Conservation (phyloP, 2,797 vertebrate species). For the Xiphorhynchus erythropygius region DNA sequence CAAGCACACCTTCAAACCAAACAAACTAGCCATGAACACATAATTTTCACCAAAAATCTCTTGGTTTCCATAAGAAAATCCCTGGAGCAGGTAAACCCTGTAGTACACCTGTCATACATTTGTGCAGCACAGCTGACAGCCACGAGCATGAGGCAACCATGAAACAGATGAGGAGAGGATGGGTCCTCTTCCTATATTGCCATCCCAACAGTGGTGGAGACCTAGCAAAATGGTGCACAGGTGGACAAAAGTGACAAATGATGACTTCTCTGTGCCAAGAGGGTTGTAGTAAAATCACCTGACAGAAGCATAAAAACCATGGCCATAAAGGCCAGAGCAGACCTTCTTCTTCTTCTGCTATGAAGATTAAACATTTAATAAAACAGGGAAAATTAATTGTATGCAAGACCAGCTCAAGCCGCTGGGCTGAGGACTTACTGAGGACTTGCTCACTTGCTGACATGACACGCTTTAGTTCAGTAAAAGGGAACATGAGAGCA, state of each 20-base stretch:
- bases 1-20: background rate
- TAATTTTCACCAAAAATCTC: background rate
- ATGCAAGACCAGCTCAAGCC: background rate
- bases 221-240: background rate
- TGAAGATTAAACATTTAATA: background rate
- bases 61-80: background rate
- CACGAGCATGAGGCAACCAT: rapidly evolving
- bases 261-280: background rate
- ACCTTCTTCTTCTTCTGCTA: background rate
- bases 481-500: background rate
- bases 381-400: background rate
- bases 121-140: background rate
- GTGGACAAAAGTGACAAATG: background rate
- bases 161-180: background rate
- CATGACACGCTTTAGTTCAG: background rate
- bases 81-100: background rate
- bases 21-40: rapidly evolving
- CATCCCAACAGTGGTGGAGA: background rate
- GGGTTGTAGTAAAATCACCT: background rate
- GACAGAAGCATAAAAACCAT: background rate
- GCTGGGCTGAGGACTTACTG: background rate
- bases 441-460: background rate
- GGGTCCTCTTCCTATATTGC: background rate
- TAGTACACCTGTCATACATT: rapidly evolving
- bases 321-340: background rate